phyloP scores from a whole-genome alignment of 35 echinoderm and acorn worm species.

The Apostichopus japonicus region DNA sequence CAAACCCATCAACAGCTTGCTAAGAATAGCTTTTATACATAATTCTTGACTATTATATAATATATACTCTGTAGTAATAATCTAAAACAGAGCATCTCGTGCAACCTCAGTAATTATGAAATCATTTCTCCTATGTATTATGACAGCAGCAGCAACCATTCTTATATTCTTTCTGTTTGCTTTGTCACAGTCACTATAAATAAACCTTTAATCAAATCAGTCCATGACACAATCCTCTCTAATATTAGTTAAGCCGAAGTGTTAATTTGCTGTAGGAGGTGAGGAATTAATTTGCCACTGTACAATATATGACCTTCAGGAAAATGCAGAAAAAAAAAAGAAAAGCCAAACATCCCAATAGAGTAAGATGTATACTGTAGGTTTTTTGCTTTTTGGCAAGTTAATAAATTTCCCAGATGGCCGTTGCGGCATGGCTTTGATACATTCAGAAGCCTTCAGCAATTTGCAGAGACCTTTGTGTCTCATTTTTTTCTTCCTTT shows the following conservation, averaged over 20 bases:
- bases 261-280: neutral
- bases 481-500: neutral
- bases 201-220: neutral
- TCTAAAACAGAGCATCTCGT: neutral
- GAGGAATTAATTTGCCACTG: neutral
- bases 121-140: neutral
- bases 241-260: neutral
- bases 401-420: neutral
- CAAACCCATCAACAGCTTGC: too few species aligned
- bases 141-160: neutral
- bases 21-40: too few species aligned
- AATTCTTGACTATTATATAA: too few species aligned
- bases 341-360: neutral
- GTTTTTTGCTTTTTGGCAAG: neutral
- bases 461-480: neutral
- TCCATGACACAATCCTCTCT: neutral
- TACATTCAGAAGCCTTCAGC: neutral
- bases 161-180: neutral
- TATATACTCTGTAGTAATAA: neutral
- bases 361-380: neutral
- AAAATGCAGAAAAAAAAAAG: neutral
- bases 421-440: neutral
- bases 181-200: neutral
- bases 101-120: neutral
- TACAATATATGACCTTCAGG: neutral